Percentiles rank a stretch among this genome's conserved stretches.
phyloP scores from a whole-genome alignment of 2,888 invertebrate species.

The Dasysyrphus tricinctus region DNA sequence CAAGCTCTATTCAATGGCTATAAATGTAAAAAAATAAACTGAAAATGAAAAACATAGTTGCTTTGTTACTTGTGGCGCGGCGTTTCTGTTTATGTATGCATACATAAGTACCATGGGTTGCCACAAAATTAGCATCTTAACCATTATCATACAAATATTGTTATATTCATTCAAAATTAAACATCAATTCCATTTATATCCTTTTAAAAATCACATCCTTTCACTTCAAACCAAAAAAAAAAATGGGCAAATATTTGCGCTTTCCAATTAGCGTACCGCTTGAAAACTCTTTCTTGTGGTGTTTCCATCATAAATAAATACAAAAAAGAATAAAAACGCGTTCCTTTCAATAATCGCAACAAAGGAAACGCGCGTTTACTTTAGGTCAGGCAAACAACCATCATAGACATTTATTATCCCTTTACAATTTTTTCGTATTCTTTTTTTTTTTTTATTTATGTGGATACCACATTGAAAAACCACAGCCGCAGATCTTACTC shows the following conservation, averaged over 20 bases:
- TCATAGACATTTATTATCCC: slow-evolving; percentile 68
- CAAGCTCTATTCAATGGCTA: too few species aligned
- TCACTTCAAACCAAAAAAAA: slow-evolving; percentile 11
- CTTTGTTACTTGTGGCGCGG: background rate
- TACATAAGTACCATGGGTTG: slow-evolving; percentile 5
- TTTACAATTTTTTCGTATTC: slow-evolving; percentile 36
- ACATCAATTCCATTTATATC: slow-evolving; percentile 3
- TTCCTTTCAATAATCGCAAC: slow-evolving; percentile 15
- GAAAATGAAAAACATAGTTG: too few species aligned
- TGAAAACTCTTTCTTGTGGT: slow-evolving; percentile 54
- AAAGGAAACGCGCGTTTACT: slow-evolving; percentile 55
- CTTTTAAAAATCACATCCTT: slow-evolving; percentile 38
- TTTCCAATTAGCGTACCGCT: slow-evolving; percentile 67
- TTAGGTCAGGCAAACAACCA: slow-evolving; percentile 57
- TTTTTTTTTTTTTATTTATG: slow-evolving; percentile 1
- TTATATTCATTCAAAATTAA: slow-evolving; percentile 6
- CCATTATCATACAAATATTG: slow-evolving; percentile 46
- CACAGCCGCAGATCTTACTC: slow-evolving; percentile 42
- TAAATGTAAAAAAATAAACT: too few species aligned
- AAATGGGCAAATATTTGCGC: slow-evolving; percentile 68
- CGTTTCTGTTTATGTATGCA: background rate
- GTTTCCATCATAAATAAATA: slow-evolving; percentile 13
- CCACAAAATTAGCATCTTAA: slow-evolving; percentile 70
- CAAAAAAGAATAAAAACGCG: slow-evolving; percentile 9
- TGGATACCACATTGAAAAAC: slow-evolving; percentile 56